phyloP scores from a whole-genome alignment of 2,888 invertebrate species.

The Agriopis leucophaearia region DNA sequence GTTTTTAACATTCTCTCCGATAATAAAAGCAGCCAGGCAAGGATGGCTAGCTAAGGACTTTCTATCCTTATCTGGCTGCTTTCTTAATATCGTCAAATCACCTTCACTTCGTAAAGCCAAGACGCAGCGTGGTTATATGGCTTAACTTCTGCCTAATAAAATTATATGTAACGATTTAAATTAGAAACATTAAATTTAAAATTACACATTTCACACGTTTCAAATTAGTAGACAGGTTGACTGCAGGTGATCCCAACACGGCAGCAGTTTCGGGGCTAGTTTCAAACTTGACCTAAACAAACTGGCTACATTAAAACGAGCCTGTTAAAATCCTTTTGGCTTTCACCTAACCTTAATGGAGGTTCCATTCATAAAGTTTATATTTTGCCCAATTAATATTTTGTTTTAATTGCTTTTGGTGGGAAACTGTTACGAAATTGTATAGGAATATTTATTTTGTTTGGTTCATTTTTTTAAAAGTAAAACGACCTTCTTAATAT shows the following conservation, averaged over 20 bases:
- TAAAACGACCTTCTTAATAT: not conserved
- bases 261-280: conserved; percentile 54
- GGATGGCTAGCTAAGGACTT: too few relatives aligned
- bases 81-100: too few relatives aligned
- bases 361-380: conserved; percentile 58
- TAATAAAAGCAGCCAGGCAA: too few relatives aligned
- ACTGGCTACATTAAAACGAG: conserved; percentile 59
- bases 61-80: too few relatives aligned
- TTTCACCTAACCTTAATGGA: conserved; percentile 61
- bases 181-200: too few relatives aligned
- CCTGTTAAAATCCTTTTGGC: conserved; percentile 63
- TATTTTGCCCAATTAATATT: conserved; percentile 56
- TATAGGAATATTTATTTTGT: conserved; percentile 23
- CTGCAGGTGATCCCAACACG: conserved; percentile 62
- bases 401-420: conserved; percentile 59
- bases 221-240: conserved; percentile 20
- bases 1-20: too few relatives aligned
- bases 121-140: too few relatives aligned
- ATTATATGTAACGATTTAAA: too few relatives aligned
- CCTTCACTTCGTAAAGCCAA: too few relatives aligned
- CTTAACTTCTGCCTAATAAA: too few relatives aligned
- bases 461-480: conserved; percentile 17
- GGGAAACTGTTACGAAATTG: conserved; percentile 40
- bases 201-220: too few relatives aligned
- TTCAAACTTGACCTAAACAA: conserved; percentile 61